phyloP scores from a whole-genome alignment of 2,113 vertebrate species.

The Prolemur simus region DNA sequence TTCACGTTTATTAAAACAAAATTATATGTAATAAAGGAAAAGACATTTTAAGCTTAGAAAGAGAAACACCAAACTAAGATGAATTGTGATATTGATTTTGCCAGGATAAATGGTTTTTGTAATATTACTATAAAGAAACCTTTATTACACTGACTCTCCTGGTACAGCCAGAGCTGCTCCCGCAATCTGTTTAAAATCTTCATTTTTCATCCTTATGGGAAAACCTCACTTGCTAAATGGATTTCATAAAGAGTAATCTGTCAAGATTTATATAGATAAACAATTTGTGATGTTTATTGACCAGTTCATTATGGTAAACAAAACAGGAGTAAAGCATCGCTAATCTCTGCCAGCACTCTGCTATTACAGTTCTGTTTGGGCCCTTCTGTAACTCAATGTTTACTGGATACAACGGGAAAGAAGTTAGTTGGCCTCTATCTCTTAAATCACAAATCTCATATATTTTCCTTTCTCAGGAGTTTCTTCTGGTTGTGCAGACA shows the following conservation, averaged over 20 bases:
- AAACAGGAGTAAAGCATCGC: conserved; percentile 71
- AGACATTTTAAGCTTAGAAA: conserved; percentile 82
- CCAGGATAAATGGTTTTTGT: conserved; percentile 91
- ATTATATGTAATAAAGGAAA: conserved; percentile 82
- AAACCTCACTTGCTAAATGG: conserved; percentile 88
- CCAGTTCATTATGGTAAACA: conserved; percentile 86
- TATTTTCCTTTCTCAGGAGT: neutral
- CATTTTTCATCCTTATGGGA: conserved; percentile 90
- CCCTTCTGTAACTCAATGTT: neutral
- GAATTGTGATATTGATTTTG: conserved; percentile 91
- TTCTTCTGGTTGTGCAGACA: neutral
- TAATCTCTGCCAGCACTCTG: neutral
- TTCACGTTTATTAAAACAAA: conserved; percentile 83
- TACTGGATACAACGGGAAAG: neutral
- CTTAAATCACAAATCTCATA: conserved; percentile 41
- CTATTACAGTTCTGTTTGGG: neutral
- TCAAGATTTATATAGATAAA: conserved; percentile 90
- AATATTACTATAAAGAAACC: conserved; percentile 94
- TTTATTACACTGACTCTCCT: conserved; percentile 90
- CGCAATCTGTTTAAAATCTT: conserved; percentile 92
- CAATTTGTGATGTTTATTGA: conserved; percentile 89
- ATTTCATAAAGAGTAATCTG: conserved; percentile 90
- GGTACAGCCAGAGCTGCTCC: conserved; percentile 84
- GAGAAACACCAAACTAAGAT: conserved; percentile 84
- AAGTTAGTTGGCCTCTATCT: conserved; percentile 15